Evolutionary conservation across 1,140 invertebrate genomes (phyloP).

Genomic region (Epicauta chinensis): DNA sequence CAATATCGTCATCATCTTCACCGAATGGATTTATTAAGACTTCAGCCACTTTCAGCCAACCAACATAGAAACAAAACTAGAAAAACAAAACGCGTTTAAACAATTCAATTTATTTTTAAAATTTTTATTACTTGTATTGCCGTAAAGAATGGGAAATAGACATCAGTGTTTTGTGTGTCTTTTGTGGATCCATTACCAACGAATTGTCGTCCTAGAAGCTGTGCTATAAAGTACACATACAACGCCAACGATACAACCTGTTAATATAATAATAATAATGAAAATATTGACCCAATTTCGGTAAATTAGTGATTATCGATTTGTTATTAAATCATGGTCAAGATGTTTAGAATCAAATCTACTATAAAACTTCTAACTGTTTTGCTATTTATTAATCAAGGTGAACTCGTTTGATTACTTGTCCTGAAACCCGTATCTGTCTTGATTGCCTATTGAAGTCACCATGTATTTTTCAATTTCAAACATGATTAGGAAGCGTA

Average conservation of each 20-base stretch:
- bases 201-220: conserved; percentile 77
- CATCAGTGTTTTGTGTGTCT: conserved; percentile 69
- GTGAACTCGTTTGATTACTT: no score
- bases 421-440: no score
- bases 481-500: no score
- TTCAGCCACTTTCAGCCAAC: conserved; percentile 93
- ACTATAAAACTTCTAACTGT: no score
- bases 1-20: conserved; percentile 93
- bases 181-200: conserved; percentile 49
- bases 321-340: no score
- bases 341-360: no score
- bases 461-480: no score
- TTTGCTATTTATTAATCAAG: no score
- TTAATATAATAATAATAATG: conserved; percentile 33
- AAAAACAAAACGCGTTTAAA: conserved; percentile 39
- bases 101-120: conserved; percentile 13
- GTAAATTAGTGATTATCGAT: no score
- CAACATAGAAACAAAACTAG: conserved; percentile 95
- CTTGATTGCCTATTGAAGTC: no score
- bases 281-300: no score
- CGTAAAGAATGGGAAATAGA: conserved; percentile 91
- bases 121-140: conserved; percentile 65
- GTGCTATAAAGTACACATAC: conserved; percentile 87
- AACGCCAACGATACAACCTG: conserved; percentile 88
- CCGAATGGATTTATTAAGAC: conserved; percentile 89